These are phyloP conservation scores for Crioceris asparagi DNA, from an alignment of 2,888 invertebrate genomes.

Conservation along the genomic window DNA sequence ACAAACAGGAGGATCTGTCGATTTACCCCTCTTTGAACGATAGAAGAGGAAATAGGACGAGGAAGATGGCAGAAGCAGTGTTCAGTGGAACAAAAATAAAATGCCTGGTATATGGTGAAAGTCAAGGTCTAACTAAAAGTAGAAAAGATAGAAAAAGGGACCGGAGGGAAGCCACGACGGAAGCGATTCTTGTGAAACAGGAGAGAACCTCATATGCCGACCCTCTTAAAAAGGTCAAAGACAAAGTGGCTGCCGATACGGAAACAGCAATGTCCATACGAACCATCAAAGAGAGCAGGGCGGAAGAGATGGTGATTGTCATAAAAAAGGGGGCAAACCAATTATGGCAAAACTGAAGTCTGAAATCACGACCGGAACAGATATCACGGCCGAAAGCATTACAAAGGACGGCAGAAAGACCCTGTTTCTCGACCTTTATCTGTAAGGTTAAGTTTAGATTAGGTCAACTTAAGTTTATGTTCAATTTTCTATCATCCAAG, in stretches of 20 bases:
- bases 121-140: neutral
- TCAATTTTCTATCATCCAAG: no score
- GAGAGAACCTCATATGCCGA: constrained; percentile 1
- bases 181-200: neutral
- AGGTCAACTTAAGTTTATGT: no score
- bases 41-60: neutral
- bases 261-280: neutral
- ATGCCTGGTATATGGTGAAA: neutral
- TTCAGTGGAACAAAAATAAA: neutral
- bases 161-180: no score
- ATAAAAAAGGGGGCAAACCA: neutral
- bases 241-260: neutral
- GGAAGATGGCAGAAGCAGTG: constrained; percentile 2
- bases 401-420: no score
- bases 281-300: constrained; percentile 2
- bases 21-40: constrained; percentile 1
- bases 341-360: neutral
- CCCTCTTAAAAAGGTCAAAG: neutral
- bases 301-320: constrained; percentile 1
- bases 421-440: no score
- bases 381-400: neutral
- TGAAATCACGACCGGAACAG: neutral
- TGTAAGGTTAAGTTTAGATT: no score
- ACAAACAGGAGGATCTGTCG: neutral
- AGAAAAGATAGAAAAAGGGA: neutral